Evolutionary conservation across 1,140 invertebrate genomes (phyloP).

Genomic region (Leptinotarsa defecta): DNA sequence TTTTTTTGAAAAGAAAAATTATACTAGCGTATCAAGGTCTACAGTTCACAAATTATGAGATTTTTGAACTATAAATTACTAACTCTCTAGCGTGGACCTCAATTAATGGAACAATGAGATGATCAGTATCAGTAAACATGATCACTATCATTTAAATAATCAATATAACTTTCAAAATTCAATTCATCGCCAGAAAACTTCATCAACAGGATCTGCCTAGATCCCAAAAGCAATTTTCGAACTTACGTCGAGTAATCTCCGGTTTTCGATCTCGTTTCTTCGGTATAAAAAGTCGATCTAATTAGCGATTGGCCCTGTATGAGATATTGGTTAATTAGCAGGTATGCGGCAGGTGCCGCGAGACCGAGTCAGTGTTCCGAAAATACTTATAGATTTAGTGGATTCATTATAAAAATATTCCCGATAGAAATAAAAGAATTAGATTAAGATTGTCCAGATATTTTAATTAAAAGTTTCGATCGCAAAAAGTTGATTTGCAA

Average conservation of each 20-base stretch:
- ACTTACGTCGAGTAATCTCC: conserved; percentile 1
- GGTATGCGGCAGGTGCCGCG: conserved; percentile 38
- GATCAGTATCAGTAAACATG: too few species aligned
- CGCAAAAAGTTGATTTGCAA: conserved; percentile 25
- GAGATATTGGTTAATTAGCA: conserved; percentile 43
- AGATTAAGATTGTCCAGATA: conserved; percentile 45
- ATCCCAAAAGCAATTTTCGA: too few species aligned
- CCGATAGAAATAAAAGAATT: conserved; percentile 40
- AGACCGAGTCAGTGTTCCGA: conserved; percentile 13
- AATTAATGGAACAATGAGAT: too few species aligned
- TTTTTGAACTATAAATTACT: too few species aligned
- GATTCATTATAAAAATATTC: conserved; percentile 45
- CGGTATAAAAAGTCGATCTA: conserved; percentile 16
- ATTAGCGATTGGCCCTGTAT: conserved; percentile 28
- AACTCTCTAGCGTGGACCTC: too few species aligned
- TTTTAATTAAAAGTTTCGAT: conserved; percentile 50
- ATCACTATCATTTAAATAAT: too few species aligned
- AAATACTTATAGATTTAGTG: conserved; percentile 42
- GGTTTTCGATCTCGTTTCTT: background rate
- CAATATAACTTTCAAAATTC: too few species aligned
- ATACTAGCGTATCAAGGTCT: too few species aligned
- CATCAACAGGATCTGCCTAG: too few species aligned
- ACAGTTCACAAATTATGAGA: too few species aligned
- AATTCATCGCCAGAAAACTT: too few species aligned
- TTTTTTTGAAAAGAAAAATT: too few species aligned